phyloP scores from a whole-genome alignment of 2,797 vertebrate species.

The Poecile montanus region DNA sequence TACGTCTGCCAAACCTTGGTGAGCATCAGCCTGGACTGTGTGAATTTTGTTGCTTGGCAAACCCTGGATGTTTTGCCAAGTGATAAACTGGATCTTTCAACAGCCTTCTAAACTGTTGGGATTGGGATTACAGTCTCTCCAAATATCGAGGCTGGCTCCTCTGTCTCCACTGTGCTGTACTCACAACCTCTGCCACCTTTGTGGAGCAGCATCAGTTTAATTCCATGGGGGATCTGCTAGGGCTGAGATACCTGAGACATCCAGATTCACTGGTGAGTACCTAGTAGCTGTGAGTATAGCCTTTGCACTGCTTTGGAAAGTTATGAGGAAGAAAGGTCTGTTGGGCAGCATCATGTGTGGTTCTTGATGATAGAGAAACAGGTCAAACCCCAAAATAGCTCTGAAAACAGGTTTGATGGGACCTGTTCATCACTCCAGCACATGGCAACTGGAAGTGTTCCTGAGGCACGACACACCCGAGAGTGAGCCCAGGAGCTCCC shows the following conservation, averaged over 20 bases:
- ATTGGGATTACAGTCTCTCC: not conserved
- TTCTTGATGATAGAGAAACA: not conserved
- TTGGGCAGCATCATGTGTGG: rapidly evolving
- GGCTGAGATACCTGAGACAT: not conserved
- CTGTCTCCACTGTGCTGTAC: rapidly evolving
- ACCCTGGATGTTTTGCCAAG: not conserved
- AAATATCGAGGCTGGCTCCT: not conserved
- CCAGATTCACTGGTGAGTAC: rapidly evolving
- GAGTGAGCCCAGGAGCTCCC: rapidly evolving
- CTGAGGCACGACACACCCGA: not conserved
- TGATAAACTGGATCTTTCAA: not conserved
- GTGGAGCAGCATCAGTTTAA: not conserved
- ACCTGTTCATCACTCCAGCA: rapidly evolving
- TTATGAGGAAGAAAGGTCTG: not conserved
- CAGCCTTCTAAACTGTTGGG: not conserved
- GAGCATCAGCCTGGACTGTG: not conserved
- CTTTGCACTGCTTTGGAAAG: not conserved
- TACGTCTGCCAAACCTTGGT: not conserved
- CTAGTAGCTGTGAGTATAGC: not conserved
- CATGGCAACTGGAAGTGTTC: not conserved
- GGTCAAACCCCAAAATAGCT: not conserved
- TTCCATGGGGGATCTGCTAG: rapidly evolving
- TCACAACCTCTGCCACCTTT: too few species aligned
- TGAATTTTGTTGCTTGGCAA: not conserved
- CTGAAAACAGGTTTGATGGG: not conserved